Evolutionary conservation across 2,888 invertebrate species (phyloP), one percentile per base, ranked within the genome.

Genomic region (Melieria crassipennis): DNA sequence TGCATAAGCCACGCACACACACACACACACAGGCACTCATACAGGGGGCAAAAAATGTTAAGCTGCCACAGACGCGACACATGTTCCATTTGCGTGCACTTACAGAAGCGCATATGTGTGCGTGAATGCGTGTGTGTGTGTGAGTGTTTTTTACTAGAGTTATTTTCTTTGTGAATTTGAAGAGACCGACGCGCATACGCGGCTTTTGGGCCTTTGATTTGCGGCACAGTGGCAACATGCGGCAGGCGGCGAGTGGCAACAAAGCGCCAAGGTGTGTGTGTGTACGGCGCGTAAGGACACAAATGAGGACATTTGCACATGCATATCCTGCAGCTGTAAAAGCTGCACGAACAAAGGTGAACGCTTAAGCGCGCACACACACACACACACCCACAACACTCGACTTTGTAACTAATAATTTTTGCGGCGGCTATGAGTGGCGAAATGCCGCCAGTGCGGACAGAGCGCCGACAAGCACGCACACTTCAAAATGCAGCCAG

Each of bases 271-370:
- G 30, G 30, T 30, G 30, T 30, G 30, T 30, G 30, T 30, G 30
- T 30, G 30, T 30, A 1, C 30, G 30, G 1, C 30, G 30, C 30
- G 30, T 30, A 30, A 30, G 30, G 30, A 30, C 30, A 30, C 30
- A 30, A 30, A 3, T 30, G 3, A 30, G 30, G 30, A 30, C 30
- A 30, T 30, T 67, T 50, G 60, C 52, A 61, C 60, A 67, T 67
- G 67, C 67, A 67, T 61, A 67, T 67, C 60, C 67, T 67, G 67
- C 67, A 67, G 60, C 67, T 67, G 67, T 43, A 30, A 48, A 48
- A 57, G 48, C 47, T 63, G 56, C 10, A 47, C n/a, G 13, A 67
- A 60, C 43, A 50, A 60, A 60, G 11, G 30, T 50, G 45, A 52
- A 43, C 7, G 46, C 13, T 43, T 43, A 58, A 58, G 5, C 10